Percentiles rank a stretch among this genome's conserved stretches.
Evolutionary conservation across 2,888 invertebrate genomes (phyloP).

Genomic region (Neoascia interrupta): DNA sequence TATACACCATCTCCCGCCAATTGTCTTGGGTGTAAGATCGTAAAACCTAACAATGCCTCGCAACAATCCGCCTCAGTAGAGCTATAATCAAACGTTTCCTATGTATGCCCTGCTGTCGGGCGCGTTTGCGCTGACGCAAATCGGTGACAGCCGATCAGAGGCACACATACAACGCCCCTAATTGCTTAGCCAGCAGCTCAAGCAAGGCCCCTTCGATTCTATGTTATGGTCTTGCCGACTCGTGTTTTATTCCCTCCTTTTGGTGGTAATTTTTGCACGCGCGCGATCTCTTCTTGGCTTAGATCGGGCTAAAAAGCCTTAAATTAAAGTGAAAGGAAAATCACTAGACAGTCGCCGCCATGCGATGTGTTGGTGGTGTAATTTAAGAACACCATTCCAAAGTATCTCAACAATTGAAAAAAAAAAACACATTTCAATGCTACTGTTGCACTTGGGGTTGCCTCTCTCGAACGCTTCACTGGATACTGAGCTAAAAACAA

Average conservation of each 20-base stretch:
- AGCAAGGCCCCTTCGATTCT: neutral
- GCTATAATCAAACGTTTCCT: no score
- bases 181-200: conserved; percentile 43
- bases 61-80: no score
- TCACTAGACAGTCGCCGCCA: conserved; percentile 35
- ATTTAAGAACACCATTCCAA: conserved; percentile 65
- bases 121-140: conserved; percentile 40
- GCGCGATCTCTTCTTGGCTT: conserved; percentile 27
- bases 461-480: conserved; percentile 1
- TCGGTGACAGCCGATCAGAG: conserved; percentile 49
- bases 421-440: conserved; percentile 31
- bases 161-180: conserved; percentile 56
- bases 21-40: no score
- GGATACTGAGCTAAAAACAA: neutral
- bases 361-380: conserved; percentile 53
- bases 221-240: neutral
- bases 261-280: conserved; percentile 3
- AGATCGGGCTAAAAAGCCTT: conserved; percentile 40
- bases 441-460: conserved; percentile 46
- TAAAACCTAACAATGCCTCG: no score
- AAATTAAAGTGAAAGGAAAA: conserved; percentile 68
- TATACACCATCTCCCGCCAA: no score
- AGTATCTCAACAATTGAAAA: conserved; percentile 23
- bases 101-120: no score
- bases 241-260: conserved; percentile 29